These are phyloP conservation scores for Agrypnia vestita DNA, from an alignment of 1,140 invertebrate genomes.

Conservation along the genomic window DNA sequence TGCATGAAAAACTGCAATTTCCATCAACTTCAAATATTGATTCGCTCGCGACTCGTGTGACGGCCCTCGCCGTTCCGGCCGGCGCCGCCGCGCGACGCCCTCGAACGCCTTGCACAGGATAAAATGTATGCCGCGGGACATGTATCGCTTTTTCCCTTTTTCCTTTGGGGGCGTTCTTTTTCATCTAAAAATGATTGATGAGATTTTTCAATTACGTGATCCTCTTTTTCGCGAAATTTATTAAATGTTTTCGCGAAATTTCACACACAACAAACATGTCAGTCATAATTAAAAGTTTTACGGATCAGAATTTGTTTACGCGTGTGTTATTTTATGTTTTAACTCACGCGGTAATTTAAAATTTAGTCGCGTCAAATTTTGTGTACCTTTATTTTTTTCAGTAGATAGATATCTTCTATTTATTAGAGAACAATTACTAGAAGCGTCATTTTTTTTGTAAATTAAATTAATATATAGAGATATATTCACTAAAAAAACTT, in stretches of 20 bases:
- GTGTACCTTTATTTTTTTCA: too few relatives aligned
- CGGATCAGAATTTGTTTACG: not conserved
- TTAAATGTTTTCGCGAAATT: slow-evolving; percentile 48
- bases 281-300: slow-evolving; percentile 46
- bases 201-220: slow-evolving; percentile 59
- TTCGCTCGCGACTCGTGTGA: too few relatives aligned
- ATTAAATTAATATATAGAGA: too few relatives aligned
- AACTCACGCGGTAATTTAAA: not conserved
- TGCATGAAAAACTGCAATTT: too few relatives aligned
- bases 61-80: not conserved
- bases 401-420: too few relatives aligned
- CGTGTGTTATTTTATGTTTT: not conserved
- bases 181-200: slow-evolving; percentile 59
- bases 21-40: too few relatives aligned
- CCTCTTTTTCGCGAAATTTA: slow-evolving; percentile 45
- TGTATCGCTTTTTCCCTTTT: slow-evolving; percentile 48
- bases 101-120: slow-evolving; percentile 40
- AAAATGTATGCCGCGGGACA: slow-evolving; percentile 59
- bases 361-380: too few relatives aligned
- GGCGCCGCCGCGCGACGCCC: not conserved
- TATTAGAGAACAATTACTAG: too few relatives aligned
- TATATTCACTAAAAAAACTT: too few relatives aligned
- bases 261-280: slow-evolving; percentile 50
- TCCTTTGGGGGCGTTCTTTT: slow-evolving; percentile 48
- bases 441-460: too few relatives aligned